A percentile compares a stretch with the other conserved stretches of the same genome.
Conservation (phyloP, 2,888 invertebrate genomes). For the Drosophila subquinaria region DNA sequence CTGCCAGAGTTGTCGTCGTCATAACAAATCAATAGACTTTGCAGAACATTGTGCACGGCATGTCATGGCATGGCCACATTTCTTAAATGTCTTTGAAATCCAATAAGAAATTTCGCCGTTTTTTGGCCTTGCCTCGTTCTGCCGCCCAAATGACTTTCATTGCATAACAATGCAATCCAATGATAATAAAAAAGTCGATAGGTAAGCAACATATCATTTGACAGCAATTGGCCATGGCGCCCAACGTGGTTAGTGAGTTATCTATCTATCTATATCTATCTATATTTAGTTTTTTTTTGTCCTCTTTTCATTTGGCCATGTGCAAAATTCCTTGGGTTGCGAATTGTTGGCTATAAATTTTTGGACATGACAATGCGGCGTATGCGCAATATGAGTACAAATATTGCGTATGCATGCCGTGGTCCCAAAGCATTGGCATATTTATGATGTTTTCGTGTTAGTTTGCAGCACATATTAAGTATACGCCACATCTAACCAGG, state of each 20-base stretch:
- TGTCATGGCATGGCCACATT: conserved; percentile 42
- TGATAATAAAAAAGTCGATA: conserved; percentile 49
- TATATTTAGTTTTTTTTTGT: conserved; percentile 24
- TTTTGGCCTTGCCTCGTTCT: conserved; percentile 33
- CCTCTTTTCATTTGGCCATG: conserved; percentile 19
- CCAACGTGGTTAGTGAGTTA: conserved; percentile 41
- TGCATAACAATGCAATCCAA: conserved; percentile 74
- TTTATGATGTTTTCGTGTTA: conserved; percentile 27
- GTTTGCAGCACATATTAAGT: conserved; percentile 13
- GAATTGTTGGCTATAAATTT: conserved; percentile 52
- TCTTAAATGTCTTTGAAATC: conserved; percentile 64
- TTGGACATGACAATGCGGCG: conserved; percentile 42
- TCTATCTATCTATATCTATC: conserved; percentile 21
- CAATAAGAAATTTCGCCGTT: conserved; percentile 61
- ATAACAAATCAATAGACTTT: conserved; percentile 70
- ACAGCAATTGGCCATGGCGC: conserved; percentile 63
- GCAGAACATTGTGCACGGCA: conserved; percentile 43
- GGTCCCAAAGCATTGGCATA: conserved; percentile 20
- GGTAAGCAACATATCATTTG: conserved; percentile 69
- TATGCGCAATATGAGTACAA: conserved; percentile 46
- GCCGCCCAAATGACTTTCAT: conserved; percentile 45
- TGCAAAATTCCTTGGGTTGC: conserved; percentile 27
- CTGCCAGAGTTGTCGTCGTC: conserved; percentile 38
- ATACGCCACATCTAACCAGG: background rate
- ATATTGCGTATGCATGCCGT: conserved; percentile 44